Evolutionary conservation across 2,113 vertebrate species (phyloP).

Genomic region (Anguilla japonica): DNA sequence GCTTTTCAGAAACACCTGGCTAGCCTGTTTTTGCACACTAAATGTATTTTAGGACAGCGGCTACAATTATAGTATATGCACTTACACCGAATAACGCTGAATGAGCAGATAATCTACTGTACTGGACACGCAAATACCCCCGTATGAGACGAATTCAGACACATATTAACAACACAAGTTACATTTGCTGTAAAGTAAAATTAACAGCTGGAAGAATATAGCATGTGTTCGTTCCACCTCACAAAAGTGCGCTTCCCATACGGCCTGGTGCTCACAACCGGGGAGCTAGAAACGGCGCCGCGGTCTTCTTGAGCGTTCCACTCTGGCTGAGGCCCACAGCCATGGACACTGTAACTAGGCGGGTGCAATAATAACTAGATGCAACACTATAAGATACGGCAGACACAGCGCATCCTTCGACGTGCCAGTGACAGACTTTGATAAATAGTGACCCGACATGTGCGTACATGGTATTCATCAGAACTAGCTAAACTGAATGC

Average conservation of each 20-base stretch:
- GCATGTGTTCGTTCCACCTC: neutral
- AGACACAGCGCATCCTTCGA: neutral
- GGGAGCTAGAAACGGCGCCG: constrained; percentile 23
- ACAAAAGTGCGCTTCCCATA: neutral
- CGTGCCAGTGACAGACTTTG: neutral
- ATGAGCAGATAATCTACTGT: constrained; percentile 15
- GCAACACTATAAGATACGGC: constrained; percentile 5
- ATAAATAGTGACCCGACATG: neutral
- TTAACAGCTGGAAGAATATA: neutral
- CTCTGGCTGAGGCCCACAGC: constrained; percentile 46
- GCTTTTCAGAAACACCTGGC: neutral
- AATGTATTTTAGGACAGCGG: neutral
- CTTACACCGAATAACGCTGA: neutral
- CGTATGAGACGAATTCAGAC: neutral
- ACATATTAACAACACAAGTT: neutral
- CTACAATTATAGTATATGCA: neutral
- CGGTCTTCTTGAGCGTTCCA: constrained; percentile 42
- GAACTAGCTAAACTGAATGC: neutral
- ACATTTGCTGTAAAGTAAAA: neutral
- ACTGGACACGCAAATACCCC: constrained; percentile 26
- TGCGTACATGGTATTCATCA: neutral
- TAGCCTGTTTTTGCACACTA: neutral
- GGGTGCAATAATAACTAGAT: neutral
- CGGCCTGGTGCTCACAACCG: constrained; percentile 50
- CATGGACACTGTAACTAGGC: neutral